Conservation (phyloP, 1,140 invertebrate species). For the Dufourea novaeangliae region DNA sequence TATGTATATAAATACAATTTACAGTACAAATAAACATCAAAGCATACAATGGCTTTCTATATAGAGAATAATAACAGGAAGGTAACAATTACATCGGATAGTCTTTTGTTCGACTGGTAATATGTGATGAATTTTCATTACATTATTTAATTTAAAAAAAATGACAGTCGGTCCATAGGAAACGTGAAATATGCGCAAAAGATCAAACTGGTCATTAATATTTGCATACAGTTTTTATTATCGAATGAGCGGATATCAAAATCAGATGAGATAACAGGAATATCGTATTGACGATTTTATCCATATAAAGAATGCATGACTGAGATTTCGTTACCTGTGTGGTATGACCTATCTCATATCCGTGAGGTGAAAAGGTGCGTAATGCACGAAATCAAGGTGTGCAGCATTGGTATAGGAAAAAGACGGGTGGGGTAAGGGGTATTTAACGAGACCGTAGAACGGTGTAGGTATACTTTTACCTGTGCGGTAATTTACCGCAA, state of each 20-base stretch:
- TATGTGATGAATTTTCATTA: not conserved
- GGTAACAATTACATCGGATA: not conserved
- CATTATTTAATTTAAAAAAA: not conserved
- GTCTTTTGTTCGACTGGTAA: not conserved
- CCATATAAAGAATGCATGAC: not conserved
- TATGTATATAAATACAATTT: no score
- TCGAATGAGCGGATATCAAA: not conserved
- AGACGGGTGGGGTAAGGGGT: slow-evolving; percentile 47
- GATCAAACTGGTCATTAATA: not conserved
- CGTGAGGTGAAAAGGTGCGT: slow-evolving; percentile 57
- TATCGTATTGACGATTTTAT: slow-evolving; percentile 1
- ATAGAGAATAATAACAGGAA: not conserved
- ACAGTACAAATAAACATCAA: slow-evolving; percentile 3
- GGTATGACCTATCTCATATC: slow-evolving; percentile 61
- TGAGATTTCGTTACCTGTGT: slow-evolving; percentile 53
- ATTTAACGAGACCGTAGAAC: slow-evolving; percentile 22
- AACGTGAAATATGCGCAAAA: not conserved
- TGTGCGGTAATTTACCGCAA: slow-evolving; percentile 9
- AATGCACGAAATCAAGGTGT: slow-evolving; percentile 66
- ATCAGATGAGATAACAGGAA: not conserved
- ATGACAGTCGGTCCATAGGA: not conserved
- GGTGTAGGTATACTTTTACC: slow-evolving; percentile 9
- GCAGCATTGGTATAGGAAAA: slow-evolving; percentile 51
- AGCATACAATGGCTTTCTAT: not conserved
- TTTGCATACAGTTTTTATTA: slow-evolving; percentile 15